These are phyloP conservation scores for Rhagologus leucostigma DNA, from an alignment of 2,113 vertebrate genomes.

Conservation along the genomic window DNA sequence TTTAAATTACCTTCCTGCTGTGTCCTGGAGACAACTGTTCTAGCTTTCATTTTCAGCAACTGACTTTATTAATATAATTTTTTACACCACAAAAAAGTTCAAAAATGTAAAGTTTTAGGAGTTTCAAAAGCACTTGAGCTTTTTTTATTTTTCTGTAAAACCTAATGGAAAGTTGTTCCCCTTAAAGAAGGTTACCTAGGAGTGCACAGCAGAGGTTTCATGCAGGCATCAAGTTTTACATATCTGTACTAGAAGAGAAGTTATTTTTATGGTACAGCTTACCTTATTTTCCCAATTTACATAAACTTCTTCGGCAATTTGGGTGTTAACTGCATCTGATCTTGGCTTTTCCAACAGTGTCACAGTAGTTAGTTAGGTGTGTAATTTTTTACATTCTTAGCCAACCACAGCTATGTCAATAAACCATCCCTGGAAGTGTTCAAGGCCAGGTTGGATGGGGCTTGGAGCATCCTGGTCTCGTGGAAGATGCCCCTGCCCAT, in stretches of 20 bases:
- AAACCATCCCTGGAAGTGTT: not conserved
- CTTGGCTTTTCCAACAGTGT: not conserved
- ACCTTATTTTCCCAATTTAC: not conserved
- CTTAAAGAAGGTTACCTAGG: not conserved
- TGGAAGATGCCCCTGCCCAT: not conserved
- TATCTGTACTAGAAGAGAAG: not conserved
- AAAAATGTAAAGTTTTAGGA: constrained; percentile 17
- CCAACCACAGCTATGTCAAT: not conserved
- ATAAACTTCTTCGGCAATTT: not conserved
- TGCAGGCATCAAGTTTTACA: not conserved
- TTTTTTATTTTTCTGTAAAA: constrained; percentile 8
- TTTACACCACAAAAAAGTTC: not conserved
- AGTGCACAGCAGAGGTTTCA: not conserved
- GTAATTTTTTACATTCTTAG: not conserved
- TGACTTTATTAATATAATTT: constrained; percentile 54
- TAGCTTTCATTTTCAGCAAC: constrained; percentile 56
- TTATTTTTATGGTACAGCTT: not conserved
- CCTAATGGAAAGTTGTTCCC: not conserved
- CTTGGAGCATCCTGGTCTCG: not conserved
- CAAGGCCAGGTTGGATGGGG: not conserved
- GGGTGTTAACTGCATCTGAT: not conserved
- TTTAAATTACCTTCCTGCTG: constrained; percentile 76
- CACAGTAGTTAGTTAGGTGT: not conserved
- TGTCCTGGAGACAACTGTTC: constrained; percentile 68
- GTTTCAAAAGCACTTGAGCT: not conserved